Base-by-base conservation (phyloP, 2,113 vertebrate genomes). In the Aythya baeri region DNA sequence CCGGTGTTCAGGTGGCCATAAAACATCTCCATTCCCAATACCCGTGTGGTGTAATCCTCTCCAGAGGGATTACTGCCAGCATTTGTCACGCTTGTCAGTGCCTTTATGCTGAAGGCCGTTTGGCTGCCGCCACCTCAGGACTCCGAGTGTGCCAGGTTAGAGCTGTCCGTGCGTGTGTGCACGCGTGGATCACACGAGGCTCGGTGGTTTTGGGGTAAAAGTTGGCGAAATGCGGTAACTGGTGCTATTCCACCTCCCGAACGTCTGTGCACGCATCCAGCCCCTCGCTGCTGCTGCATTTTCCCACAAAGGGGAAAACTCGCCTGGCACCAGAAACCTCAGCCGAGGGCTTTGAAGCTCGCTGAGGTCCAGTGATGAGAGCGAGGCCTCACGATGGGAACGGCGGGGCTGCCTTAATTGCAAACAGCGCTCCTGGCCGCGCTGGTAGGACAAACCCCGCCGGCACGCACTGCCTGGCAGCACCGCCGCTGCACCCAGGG, bases 91-190 rank as follows among this genome's bases (percentile, higher is more conserved):
- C 43, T 2, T 46, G 77, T 6, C 5, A 0, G 38, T 84, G 73
- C 57, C 88, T 75, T 83, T 44, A 52, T 2, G 2, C 32, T 4
- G 1, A 9, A 13, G 66, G 17, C 26, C 0, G 0, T 0, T 43
- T 0, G 1, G 31, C 73, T 49, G 70, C 55, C 62, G 22, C 44
- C 0, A 0, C 23, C 31, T 5, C 0, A 0, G 84, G 66, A 0
- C 41, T 3, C 0, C 32, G 50, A 34, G n/a, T 21, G 13, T 13
- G 5, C 21, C 0, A 9, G 41, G 52, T 27, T 54, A 9, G 26
- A 54, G 52, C 52, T 54, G 52, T 54, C 25, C 13, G 20, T 50
- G 52, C 27, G 21, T 8, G 22, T 27, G 13, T 54, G 52, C 52
- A 25, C 3, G 22, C 11, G 11, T 50, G 22, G 49, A 13, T 50